Percentiles rank a stretch among this genome's conserved stretches.
phyloP scores from a whole-genome alignment of 2,797 vertebrate species.

The Hirundo rustica region DNA sequence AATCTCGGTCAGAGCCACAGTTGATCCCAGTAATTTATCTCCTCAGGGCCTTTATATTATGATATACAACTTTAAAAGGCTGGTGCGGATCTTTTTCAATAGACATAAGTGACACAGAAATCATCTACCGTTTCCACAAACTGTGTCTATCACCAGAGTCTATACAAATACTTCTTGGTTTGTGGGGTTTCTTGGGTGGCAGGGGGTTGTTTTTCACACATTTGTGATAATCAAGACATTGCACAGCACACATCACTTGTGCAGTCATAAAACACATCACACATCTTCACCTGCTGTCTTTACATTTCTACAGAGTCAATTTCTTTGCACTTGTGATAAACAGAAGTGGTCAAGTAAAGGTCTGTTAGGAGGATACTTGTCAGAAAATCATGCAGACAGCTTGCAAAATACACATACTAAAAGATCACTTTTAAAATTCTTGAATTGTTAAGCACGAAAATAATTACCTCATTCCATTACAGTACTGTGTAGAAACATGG shows the following conservation, averaged over 20 bases:
- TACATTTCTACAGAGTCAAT: slow-evolving; percentile 24
- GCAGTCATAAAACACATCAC: slow-evolving; percentile 54
- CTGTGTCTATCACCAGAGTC: neutral
- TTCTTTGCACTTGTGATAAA: slow-evolving; percentile 59
- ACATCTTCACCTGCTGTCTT: slow-evolving; percentile 41
- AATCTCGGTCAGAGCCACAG: neutral
- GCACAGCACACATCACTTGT: slow-evolving; percentile 44
- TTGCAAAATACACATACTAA: slow-evolving; percentile 65
- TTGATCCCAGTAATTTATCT: slow-evolving; percentile 30
- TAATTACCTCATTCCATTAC: slow-evolving; percentile 63
- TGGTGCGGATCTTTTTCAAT: neutral
- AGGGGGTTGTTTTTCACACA: neutral
- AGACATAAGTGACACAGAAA: slow-evolving; percentile 9
- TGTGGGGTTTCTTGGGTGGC: neutral
- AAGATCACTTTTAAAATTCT: slow-evolving; percentile 38
- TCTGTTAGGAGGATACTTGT: slow-evolving; percentile 51
- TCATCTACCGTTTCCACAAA: neutral
- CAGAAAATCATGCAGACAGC: slow-evolving; percentile 70
- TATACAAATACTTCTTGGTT: slow-evolving; percentile 1
- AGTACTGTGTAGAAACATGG: slow-evolving; percentile 57
- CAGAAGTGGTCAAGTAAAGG: slow-evolving; percentile 58
- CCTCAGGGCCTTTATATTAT: slow-evolving; percentile 3
- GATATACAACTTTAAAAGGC: slow-evolving; percentile 19
- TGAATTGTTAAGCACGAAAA: slow-evolving; percentile 59
- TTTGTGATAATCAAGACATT: slow-evolving; percentile 62